Evolutionary conservation across 2,113 vertebrate species (phyloP), one percentile per base, ranked within the genome.

Genomic region (Pholis gunnellus): DNA sequence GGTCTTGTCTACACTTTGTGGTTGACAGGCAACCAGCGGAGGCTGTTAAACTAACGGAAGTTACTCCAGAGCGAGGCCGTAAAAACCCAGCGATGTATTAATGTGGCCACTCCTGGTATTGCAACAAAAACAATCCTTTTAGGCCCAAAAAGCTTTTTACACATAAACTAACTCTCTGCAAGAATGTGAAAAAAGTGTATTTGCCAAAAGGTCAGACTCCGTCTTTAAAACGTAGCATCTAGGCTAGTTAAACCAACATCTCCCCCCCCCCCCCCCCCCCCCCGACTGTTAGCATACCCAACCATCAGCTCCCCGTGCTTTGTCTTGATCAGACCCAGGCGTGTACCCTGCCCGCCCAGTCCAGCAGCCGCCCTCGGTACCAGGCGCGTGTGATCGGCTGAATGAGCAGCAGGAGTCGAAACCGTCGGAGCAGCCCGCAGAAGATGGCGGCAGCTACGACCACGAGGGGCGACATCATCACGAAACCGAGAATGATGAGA

Each of bases 401-500:
- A 82, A 96, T 95, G 61, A 94, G 94, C 70, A 96, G 87, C 83
- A 97, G 93, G 68, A 97, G 90, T 22, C 76, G 96, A 68, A 99
- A 96, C 34, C 92, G 94, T 70, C 95, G 92, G 0, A 96, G 93
- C 81, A 99, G 91, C 66, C 94, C 95, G 34, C 97, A 96, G 95
- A 97, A 98, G 2, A 94, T 72, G 0, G 96, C 97, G 3, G 97
- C 96, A 4, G 97, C 97, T 57, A 98, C 94, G 9, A 97, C 97
- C 6, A 99, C 94, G 42, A 99, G 96, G 0, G 96, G 98, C 0
- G 98, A 99, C 97, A 99, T 96, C 94, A 97, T 95, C 66, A 99
- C 94, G n/a, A 99, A 97, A 59, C 97, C 98, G 9, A 97, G 88
- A 89, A 98, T 98, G 79, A 98, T 98, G 88, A 99, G 97, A 64